Percentiles rank a stretch among this genome's conserved stretches.
Conservation (phyloP, 2,888 invertebrate genomes). For the Candidula unifasciata region DNA sequence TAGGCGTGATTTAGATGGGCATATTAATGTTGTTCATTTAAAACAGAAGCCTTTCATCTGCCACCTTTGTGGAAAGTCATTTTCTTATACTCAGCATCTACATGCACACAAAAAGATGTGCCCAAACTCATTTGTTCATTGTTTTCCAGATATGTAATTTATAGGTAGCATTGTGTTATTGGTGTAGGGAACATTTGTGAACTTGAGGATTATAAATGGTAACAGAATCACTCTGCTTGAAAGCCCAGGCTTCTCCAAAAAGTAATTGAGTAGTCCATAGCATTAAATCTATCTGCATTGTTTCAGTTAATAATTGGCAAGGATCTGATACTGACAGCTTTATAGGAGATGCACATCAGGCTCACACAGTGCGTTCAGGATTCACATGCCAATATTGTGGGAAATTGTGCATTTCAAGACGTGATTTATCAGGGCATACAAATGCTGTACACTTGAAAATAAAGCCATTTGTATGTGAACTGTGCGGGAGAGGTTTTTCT, state of each 20-base stretch:
- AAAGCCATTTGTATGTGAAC: conserved; percentile 52
- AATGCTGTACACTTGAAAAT: conserved; percentile 53
- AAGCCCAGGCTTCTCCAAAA: conserved; percentile 20
- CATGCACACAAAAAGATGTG: conserved; percentile 49
- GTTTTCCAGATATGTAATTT: conserved; percentile 18
- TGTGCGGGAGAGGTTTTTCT: conserved; percentile 51
- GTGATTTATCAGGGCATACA: conserved; percentile 53
- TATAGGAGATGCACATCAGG: neutral
- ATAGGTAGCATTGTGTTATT: neutral
- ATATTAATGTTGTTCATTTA: conserved; percentile 52
- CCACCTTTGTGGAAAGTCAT: conserved; percentile 46
- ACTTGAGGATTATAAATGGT: neutral
- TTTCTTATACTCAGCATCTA: conserved; percentile 50
- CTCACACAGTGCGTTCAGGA: conserved; percentile 36
- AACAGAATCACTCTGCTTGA: neutral
- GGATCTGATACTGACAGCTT: conserved; percentile 13
- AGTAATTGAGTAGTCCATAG: neutral
- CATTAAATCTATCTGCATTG: conserved; percentile 32
- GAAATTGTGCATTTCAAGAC: conserved; percentile 51
- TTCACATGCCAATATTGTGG: conserved; percentile 51
- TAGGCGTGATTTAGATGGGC: conserved; percentile 50
- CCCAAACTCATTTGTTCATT: neutral
- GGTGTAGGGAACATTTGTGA: neutral
- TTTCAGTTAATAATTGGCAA: conserved; percentile 42
- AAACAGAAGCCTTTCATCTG: conserved; percentile 50